phyloP scores from a whole-genome alignment of 2,888 invertebrate species.

The Sycophila texana region DNA sequence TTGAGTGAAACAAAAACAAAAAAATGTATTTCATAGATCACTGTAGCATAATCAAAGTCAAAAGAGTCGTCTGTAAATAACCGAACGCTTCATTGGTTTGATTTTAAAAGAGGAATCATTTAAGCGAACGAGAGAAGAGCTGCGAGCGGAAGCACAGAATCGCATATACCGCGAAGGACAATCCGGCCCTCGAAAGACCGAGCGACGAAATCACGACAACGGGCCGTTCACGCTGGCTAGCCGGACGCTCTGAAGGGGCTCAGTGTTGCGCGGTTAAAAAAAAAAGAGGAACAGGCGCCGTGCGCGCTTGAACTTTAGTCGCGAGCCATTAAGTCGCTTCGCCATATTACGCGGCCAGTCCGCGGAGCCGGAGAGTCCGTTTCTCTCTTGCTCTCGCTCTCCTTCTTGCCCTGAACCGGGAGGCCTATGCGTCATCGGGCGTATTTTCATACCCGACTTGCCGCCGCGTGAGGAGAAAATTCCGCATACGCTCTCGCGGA shows the following conservation, averaged over 20 bases:
- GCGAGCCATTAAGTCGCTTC: conserved; percentile 69
- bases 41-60: conserved; percentile 46
- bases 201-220: neutral
- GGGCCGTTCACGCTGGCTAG: neutral
- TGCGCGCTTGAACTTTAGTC: conserved; percentile 66
- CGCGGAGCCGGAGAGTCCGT: neutral
- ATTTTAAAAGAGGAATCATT: conserved; percentile 20
- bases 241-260: conserved; percentile 22
- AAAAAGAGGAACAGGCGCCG: conserved; percentile 41
- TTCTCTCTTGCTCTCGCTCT: neutral
- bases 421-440: conserved; percentile 47
- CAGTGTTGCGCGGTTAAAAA: conserved; percentile 13
- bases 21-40: conserved; percentile 25
- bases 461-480: neutral
- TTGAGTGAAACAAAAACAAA: neutral
- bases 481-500: no score
- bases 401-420: neutral
- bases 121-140: neutral
- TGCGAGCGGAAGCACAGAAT: neutral
- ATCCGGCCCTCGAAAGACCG: conserved; percentile 15
- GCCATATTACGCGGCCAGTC: conserved; percentile 62
- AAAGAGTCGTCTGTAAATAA: conserved; percentile 51
- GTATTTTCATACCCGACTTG: conserved; percentile 52
- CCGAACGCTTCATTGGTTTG: conserved; percentile 42
- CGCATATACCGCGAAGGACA: conserved; percentile 1